Conservation (phyloP, 2,113 vertebrate species). For the Protobothrops flavoviridis region DNA sequence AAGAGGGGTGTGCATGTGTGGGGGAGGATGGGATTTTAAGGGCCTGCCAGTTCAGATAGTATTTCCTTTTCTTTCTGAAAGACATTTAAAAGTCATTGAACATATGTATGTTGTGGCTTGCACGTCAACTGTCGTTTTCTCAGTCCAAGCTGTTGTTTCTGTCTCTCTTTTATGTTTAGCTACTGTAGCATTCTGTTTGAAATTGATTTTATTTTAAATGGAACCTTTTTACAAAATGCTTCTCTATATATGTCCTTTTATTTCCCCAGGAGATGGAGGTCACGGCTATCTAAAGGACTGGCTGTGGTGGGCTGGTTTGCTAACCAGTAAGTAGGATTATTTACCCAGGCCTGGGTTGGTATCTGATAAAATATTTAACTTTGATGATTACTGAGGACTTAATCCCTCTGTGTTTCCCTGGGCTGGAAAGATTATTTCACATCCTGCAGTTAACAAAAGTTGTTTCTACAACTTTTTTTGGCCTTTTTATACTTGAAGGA, state of each 20-base stretch:
- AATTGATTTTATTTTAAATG: not conserved
- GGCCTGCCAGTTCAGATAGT: not conserved
- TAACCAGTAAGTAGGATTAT: constrained; percentile 85
- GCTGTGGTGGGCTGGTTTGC: constrained; percentile 93
- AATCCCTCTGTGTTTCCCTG: not conserved
- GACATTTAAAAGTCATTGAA: not conserved
- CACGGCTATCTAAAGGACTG: constrained; percentile 92
- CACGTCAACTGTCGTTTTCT: rapidly evolving
- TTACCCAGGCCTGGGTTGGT: not conserved
- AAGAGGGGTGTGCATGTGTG: not conserved
- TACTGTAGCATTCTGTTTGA: not conserved
- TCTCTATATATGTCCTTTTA: constrained; percentile 26
- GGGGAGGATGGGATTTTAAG: not conserved
- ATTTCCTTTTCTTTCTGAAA: not conserved
- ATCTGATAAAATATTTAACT: not conserved
- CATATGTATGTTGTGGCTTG: not conserved
- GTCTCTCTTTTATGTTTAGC: not conserved
- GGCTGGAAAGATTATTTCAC: not conserved
- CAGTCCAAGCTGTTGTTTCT: rapidly evolving
- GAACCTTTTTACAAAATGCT: not conserved
- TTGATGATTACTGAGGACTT: not conserved
- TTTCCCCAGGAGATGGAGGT: constrained; percentile 84
- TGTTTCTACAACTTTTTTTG: not conserved
- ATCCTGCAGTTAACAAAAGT: not conserved
- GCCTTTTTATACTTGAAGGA: not conserved